Conservation (phyloP, 2,888 invertebrate genomes). For the Nipponacmea schrenckii region DNA sequence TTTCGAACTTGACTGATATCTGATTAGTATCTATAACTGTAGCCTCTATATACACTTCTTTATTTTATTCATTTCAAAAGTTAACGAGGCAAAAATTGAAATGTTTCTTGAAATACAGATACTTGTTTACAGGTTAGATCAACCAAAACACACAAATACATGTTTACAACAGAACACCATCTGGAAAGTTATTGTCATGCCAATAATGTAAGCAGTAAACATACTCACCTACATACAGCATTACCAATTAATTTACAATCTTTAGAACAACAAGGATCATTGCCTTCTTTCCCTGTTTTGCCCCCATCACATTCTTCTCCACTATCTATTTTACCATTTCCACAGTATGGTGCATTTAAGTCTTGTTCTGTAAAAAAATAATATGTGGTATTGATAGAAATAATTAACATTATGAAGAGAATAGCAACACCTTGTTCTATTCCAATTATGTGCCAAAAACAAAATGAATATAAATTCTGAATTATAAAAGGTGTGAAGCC, state of each 20-base stretch:
- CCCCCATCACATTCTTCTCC: constrained; percentile 98
- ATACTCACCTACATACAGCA: constrained; percentile 82
- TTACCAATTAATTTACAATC: constrained; percentile 88
- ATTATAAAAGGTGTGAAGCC: no score
- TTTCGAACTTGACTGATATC: no score
- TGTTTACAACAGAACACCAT: background rate
- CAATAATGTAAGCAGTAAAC: no score
- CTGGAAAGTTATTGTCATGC: no score
- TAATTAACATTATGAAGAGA: no score
- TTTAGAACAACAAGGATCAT: constrained; percentile 89
- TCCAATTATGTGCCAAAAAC: no score
- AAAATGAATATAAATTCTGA: no score
- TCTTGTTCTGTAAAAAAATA: constrained; percentile 29
- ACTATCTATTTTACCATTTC: constrained; percentile 87
- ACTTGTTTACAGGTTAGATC: background rate
- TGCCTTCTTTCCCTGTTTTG: constrained; percentile 75
- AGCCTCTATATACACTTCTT: no score
- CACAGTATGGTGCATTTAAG: constrained; percentile 81
- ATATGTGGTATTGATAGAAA: no score
- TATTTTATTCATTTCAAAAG: no score
- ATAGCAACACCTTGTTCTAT: no score
- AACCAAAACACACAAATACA: constrained; percentile 1
- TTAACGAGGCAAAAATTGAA: background rate
- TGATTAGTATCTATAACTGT: no score
- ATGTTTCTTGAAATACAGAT: background rate